phyloP scores from a whole-genome alignment of 2,888 invertebrate species.

The Neria commutata region DNA sequence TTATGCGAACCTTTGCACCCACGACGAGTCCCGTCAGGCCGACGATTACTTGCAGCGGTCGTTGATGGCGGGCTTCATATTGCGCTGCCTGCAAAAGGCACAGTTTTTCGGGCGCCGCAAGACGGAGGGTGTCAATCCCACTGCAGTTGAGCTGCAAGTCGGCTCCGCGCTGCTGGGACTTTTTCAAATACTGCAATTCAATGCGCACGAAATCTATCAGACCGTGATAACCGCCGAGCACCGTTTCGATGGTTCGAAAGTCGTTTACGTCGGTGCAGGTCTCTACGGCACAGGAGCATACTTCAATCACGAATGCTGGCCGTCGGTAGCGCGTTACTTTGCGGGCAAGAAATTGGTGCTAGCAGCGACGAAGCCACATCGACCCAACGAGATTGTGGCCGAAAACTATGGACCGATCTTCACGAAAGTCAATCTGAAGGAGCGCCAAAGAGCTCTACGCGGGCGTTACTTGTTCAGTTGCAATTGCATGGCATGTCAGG shows the following conservation, averaged over 20 bases:
- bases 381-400: conserved; percentile 71
- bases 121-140: conserved; percentile 61
- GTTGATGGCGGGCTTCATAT: conserved; percentile 77
- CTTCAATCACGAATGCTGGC: conserved; percentile 85
- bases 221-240: conserved; percentile 66
- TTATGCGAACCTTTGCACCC: conserved; percentile 72
- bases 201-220: conserved; percentile 84
- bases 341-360: conserved; percentile 75
- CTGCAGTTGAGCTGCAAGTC: conserved; percentile 67
- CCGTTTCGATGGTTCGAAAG: conserved; percentile 57
- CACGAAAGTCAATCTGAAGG: conserved; percentile 64
- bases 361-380: conserved; percentile 70
- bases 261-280: conserved; percentile 66
- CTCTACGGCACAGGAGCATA: conserved; percentile 78
- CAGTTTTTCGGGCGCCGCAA: conserved; percentile 68
- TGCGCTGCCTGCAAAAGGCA: conserved; percentile 72
- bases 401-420: conserved; percentile 88
- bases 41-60: conserved; percentile 77
- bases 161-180: conserved; percentile 72
- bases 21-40: conserved; percentile 67
- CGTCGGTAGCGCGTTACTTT: conserved; percentile 78
- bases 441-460: conserved; percentile 70
- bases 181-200: conserved; percentile 80
- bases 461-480: conserved; percentile 83
- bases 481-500: conserved; percentile 72